Evolutionary conservation across 2,797 vertebrate genomes (phyloP).

Genomic region (Betta splendens): DNA sequence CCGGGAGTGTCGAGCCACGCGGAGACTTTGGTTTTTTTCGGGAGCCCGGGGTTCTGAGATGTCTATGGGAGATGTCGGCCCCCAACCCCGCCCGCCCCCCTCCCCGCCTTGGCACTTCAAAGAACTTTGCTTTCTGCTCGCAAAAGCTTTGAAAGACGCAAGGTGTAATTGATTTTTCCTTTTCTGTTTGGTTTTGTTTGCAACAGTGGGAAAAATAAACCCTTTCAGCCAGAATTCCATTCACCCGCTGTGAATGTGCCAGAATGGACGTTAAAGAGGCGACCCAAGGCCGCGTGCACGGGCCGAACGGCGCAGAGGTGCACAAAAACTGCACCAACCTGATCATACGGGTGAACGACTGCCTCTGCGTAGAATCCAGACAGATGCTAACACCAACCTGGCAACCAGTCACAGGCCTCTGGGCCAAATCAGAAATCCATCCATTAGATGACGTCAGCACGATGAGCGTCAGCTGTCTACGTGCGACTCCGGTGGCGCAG

Average conservation of each 20-base stretch:
- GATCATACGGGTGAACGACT: too few relatives aligned
- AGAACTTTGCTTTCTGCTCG: neutral
- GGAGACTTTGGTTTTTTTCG: neutral
- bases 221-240: neutral
- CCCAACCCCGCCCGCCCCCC: fast-evolving
- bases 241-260: neutral
- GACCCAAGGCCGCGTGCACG: too few relatives aligned
- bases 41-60: neutral
- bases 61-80: neutral
- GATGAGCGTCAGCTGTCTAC: constrained; percentile 40
- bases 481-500: constrained; percentile 32
- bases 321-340: too few relatives aligned
- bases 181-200: neutral
- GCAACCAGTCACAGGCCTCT: too few relatives aligned
- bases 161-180: neutral
- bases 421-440: too few relatives aligned
- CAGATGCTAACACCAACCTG: too few relatives aligned
- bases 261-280: neutral
- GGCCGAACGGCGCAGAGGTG: too few relatives aligned
- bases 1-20: neutral
- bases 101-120: neutral
- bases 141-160: neutral
- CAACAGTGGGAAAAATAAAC: too few relatives aligned
- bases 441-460: too few relatives aligned
- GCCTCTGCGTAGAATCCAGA: too few relatives aligned